Evolutionary conservation across 1,140 invertebrate genomes (phyloP), one percentile per base, ranked within the genome.

Genomic region (Odontomachus brunneus): DNA sequence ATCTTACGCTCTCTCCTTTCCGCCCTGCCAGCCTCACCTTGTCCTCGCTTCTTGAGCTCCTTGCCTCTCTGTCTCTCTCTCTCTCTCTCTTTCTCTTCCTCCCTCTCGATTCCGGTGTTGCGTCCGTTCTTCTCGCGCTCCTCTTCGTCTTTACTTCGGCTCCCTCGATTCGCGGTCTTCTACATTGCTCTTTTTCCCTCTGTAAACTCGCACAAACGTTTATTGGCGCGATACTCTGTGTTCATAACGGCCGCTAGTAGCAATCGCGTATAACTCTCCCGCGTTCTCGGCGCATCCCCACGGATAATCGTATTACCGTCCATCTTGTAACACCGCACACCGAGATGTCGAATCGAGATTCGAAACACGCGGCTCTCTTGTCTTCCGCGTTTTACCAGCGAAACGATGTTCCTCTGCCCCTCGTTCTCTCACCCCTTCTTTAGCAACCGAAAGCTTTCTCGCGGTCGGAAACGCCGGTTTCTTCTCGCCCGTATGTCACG

Each of bases 201-300:
- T 84, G 83, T 83, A 83, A 84, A 85, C 82, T 84, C 83, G 67
- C 71, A 84, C 87, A 88, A 90, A 85, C 85, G 84, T 82, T 89
- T 86, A 88, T 90, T 86, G 84, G 82, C 24, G 63, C 73, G 66
- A 74, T 80, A 84, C 60, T 81, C 81, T 44, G 51, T 66, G 62
- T 60, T 74, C 65, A 26, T 59, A 73, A 67, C 65, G 76, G 85
- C 48, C 84, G 74, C 83, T 87, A 55, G 83, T 86, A 82, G 83
- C 84, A 67, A 84, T 84, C 73, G 51, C 51, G 82, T 66, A 72
- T 83, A 83, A 57, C 75, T 71, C 44, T 57, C 44, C 65, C 14
- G 65, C 51, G 63, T 69, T 80, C 51, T 33, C 69, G 49, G 63
- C n/a, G 65, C 51, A 80, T 57, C 66, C 65, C 51, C 65, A 57